Evolutionary conservation across 92 coral and sea anemone genomes (phyloP).

Genomic region (Umimayanthus chanpuru): DNA sequence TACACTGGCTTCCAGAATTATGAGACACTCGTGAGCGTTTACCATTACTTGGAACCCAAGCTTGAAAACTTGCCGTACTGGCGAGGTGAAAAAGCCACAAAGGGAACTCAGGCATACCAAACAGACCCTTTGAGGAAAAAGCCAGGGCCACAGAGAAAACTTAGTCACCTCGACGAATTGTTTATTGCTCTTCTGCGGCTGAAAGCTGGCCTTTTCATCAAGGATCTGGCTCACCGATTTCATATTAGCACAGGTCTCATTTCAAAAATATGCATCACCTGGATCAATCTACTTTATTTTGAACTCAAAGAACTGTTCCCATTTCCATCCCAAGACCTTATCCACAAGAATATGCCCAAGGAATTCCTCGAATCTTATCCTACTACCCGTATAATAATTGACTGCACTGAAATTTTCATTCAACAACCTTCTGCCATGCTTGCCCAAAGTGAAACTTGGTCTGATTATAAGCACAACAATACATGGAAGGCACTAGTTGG

Average conservation of each 20-base stretch:
- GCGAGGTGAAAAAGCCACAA: constrained; percentile 37
- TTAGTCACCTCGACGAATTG: constrained; percentile 25
- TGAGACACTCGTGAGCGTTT: constrained; percentile 41
- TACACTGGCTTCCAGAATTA: constrained; percentile 58
- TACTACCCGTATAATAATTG: constrained; percentile 59
- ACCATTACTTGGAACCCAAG: constrained; percentile 46
- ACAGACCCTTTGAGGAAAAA: constrained; percentile 25
- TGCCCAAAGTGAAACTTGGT: constrained; percentile 62
- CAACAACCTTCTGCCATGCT: constrained; percentile 60
- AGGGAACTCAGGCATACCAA: constrained; percentile 49
- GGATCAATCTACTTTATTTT: constrained; percentile 55
- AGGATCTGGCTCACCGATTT: constrained; percentile 56
- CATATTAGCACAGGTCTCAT: constrained; percentile 47
- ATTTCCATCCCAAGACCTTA: constrained; percentile 53
- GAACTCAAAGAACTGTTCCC: constrained; percentile 60
- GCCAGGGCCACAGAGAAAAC: constrained; percentile 53
- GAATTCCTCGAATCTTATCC: constrained; percentile 54
- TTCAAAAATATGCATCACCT: constrained; percentile 49
- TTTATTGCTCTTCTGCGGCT: constrained; percentile 53
- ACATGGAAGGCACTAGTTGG: constrained; percentile 63
- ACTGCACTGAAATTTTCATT: constrained; percentile 60
- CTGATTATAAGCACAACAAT: constrained; percentile 57
- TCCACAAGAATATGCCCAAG: constrained; percentile 57
- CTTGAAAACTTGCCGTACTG: constrained; percentile 53
- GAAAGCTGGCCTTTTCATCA: constrained; percentile 52